Evolutionary conservation across 2,888 invertebrate species (phyloP), one percentile per base, ranked within the genome.

Genomic region (Meteorus colon): DNA sequence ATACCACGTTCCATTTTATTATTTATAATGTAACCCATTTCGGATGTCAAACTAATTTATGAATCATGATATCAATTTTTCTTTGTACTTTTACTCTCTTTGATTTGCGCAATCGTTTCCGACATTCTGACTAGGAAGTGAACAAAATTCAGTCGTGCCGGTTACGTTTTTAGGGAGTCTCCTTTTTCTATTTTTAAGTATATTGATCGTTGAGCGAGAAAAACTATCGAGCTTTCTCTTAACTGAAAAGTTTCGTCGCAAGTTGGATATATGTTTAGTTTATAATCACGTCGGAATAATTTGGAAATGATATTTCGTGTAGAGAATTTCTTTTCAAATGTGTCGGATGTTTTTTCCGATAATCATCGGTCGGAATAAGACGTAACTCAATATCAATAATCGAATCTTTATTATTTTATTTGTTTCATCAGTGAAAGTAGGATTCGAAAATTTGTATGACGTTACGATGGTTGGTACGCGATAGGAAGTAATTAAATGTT

Each of bases 1-100:
- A 55, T 29, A 55, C 41, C 59, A 70, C 34, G 37, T 60, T 37
- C 59, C 59, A 24, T 70, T 70, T 70, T 63, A 63, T 63, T 63
- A n/a, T 63, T 69, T 59, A 60, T 70, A 59, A 70, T 59, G 4
- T 24, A 60, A 59, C 45, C 10, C 8, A 8, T 48, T 31, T 12
- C 16, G 10, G 31, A 63, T 59, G 59, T 19, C 14, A 41, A 37
- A 60, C 31, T 48, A 45, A 62, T 65, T 55, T 10, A 55, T 19
- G 24, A 24, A 55, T 55, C 55, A 55, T n/a, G 10, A 16, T n/a
- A 16, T 48, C 16, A 2, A 4, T 48, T n/a, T 48, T 48, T 48
- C 41, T 41, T 41, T 41, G 6, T 48, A 48, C n/a, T 48, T n/a
- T 55, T 2, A 19, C n/a, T 55, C n/a, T 24, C 4, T 48, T 16